Evolutionary conservation across 2,797 vertebrate species (phyloP), one percentile per base, ranked within the genome.

Genomic region (Melanogrammus aeglefinus): DNA sequence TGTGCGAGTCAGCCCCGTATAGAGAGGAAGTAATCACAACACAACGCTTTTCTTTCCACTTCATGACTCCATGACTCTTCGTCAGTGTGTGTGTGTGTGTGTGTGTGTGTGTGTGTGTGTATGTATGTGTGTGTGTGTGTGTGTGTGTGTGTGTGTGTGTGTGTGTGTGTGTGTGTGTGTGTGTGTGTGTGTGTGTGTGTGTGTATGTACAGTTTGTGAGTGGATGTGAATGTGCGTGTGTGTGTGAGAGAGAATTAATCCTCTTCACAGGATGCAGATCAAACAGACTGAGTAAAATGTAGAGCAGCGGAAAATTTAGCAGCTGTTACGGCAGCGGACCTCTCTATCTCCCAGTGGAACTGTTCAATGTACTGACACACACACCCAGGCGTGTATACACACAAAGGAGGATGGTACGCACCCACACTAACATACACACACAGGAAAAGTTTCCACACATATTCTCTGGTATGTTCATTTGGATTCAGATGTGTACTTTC

Each of bases 211-310:
- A n/a, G n/a, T n/a, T n/a, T n/a, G n/a, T n/a, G n/a, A n/a, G n/a
- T n/a, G n/a, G n/a, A n/a, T n/a, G n/a, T n/a, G n/a, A n/a, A n/a
- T 75, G 73, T 73, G 47, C 35, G 77, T 66, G 39, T 21, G 73
- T 57, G 76, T 80, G 83, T 51, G 78, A 73, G 82, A 80, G 88
- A 86, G 87, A 86, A 83, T 79, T 83, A 87, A 84, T 92, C 88
- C 88, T 87, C 91, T 91, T 91, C 82, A 89, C 87, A 91, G 89
- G 92, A 93, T 89, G 79, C 81, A 94, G 90, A 94, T 95, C 94
- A 95, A 95, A 94, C 91, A 92, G 92, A 94, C 92, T 94, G 84
- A 83, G 87, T 92, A 89, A 94, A 92, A 94, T 92, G 89, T 91
- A 93, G 92, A 94, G 88, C 90, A 91, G 85, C 88, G 93, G 94